Evolutionary conservation across 2,113 vertebrate genomes (phyloP).

Genomic region (Myodes glareolus): DNA sequence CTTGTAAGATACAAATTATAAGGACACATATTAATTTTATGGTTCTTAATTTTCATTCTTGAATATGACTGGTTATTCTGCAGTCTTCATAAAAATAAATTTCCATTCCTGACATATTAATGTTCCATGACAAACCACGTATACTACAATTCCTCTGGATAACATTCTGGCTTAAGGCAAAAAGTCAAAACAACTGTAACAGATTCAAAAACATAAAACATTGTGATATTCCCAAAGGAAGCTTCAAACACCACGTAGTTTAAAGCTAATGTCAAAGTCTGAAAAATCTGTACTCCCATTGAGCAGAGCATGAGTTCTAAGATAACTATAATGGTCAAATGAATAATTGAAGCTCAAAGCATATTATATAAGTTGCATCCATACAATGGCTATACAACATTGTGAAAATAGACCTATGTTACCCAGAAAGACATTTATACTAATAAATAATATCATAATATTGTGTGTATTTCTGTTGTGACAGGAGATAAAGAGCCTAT

Average conservation of each 20-base stretch:
- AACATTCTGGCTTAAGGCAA: background rate
- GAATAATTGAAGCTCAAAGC: background rate
- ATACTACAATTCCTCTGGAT: background rate
- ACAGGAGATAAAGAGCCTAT: background rate
- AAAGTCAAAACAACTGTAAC: background rate
- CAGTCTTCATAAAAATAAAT: conserved; percentile 9
- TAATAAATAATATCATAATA: background rate
- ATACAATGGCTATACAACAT: background rate
- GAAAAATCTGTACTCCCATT: background rate
- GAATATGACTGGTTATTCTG: background rate
- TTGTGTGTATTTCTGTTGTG: background rate
- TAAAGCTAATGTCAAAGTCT: conserved; percentile 21
- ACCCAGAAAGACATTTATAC: background rate
- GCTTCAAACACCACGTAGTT: background rate
- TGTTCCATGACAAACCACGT: background rate
- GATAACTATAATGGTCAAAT: background rate
- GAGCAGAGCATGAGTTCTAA: background rate
- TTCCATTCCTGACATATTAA: background rate
- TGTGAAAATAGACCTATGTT: background rate
- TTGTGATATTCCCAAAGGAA: background rate
- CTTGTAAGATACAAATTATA: background rate
- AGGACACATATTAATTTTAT: background rate
- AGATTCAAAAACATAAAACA: background rate
- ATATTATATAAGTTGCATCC: background rate
- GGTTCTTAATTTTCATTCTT: conserved; percentile 30